Conservation (phyloP, 2,797 vertebrate species). For the Chelidonichthys spinosus region DNA sequence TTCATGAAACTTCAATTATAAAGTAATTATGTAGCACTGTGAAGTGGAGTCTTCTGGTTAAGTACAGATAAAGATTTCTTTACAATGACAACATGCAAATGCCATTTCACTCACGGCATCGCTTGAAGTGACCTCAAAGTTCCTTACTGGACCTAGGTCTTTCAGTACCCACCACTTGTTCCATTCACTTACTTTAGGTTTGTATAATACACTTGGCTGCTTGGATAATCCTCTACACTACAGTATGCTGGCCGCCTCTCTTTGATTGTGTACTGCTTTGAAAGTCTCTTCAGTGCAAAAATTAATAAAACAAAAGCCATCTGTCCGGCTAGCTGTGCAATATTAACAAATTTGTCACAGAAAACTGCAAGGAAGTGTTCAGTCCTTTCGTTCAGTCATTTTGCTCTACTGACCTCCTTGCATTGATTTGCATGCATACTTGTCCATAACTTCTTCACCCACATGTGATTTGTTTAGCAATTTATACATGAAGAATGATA, state of each 20-base stretch:
- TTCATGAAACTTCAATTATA: background rate
- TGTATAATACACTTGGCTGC: conserved; percentile 29
- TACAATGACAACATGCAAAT: background rate
- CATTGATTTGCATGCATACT: conserved; percentile 13
- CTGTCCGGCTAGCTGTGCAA: conserved; percentile 11
- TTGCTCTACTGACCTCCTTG: background rate
- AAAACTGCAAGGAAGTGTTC: conserved; percentile 5
- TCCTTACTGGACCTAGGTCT: conserved; percentile 3
- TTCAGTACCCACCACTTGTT: conserved; percentile 11
- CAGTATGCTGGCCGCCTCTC: background rate
- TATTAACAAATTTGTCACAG: background rate
- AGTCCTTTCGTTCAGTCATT: background rate
- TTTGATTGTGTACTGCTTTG: background rate
- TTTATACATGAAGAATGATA: conserved; percentile 1
- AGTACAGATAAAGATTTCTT: conserved; percentile 9
- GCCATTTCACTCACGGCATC: background rate
- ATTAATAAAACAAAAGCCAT: conserved; percentile 4
- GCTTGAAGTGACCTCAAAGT: conserved; percentile 11
- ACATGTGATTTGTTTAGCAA: conserved; percentile 6
- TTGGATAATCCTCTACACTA: conserved; percentile 27
- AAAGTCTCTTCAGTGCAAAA: conserved; percentile 3
- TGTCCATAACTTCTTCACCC: background rate
- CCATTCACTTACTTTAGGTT: conserved; percentile 18
- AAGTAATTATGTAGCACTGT: background rate
- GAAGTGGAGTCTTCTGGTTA: background rate